Evolutionary conservation across 2,888 invertebrate species (phyloP), one percentile per base, ranked within the genome.

Genomic region (Drosophila phalerata): DNA sequence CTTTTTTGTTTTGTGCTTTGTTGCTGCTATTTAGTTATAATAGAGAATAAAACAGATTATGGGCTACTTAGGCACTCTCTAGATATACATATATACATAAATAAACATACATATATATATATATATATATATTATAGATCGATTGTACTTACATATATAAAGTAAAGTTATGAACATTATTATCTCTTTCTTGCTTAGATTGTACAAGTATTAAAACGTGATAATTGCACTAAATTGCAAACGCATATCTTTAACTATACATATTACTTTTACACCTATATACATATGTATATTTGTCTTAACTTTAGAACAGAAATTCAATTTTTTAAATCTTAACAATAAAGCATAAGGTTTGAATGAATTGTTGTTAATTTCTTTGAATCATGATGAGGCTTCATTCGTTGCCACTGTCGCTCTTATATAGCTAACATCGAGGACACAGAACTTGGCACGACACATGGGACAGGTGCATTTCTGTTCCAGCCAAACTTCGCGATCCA

Each of bases 391-490:
- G 58, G 40, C 69, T 17, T 73, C 69, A 22, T 19, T 53, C 40
- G 5, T 19, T 30, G 49, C 30, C 3, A 40, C 37, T 1, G 64
- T 10, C 9, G 65, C 25, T 10, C 19, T 6, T 67, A 92, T 88
- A 58, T 88, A 94, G 83, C 95, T 95, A 22, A 98, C 96, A 93
- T 98, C 98, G 19, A 97, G 94, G 79, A 98, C 92, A 91, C 98
- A 98, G 94, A 98, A 98, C 53, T 93, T 93, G 34, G 97, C 95
- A 80, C 98, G 94, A 90, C 98, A 98, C 88, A 97, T 96, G 8
- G 98, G 98, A 92, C 98, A 98, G 0, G 97, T 95, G 91, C 97
- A 96, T 91, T 96, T 97, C 9, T 96, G 95, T 38, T 95, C 93
- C 69, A 98, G 93, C 98, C 98, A 98, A 13, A 94, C 94, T 75